Evolutionary conservation across 2,797 vertebrate species (phyloP).

Genomic region (Clarias laeviceps): DNA sequence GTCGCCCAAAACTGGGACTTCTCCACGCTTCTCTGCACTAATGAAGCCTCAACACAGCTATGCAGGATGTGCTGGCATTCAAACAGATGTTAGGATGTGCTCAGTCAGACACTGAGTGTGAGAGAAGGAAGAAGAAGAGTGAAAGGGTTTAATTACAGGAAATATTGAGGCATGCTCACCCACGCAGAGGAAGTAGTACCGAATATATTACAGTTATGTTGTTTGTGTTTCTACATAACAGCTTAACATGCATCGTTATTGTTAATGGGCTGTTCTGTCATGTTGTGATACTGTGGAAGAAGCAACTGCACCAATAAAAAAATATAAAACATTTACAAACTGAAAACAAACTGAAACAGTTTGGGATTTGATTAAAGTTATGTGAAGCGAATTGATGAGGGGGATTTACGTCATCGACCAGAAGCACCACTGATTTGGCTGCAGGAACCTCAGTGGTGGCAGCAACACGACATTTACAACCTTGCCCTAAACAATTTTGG

Average conservation of each 20-base stretch:
- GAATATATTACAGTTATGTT: constrained; percentile 8
- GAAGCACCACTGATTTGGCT: not conserved
- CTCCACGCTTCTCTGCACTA: constrained; percentile 26
- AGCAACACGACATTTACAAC: not conserved
- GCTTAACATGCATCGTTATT: not conserved
- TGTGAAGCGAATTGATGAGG: not conserved
- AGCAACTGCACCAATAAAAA: not conserved
- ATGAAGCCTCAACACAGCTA: constrained; percentile 13
- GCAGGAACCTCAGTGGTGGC: not conserved
- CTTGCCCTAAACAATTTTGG: not conserved
- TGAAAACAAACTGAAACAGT: not conserved
- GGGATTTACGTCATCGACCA: not conserved
- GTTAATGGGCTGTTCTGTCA: not conserved
- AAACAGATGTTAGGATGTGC: constrained; percentile 21
- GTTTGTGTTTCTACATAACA: not conserved
- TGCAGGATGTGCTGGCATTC: not conserved
- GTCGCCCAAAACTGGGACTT: constrained; percentile 19
- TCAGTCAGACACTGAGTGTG: not conserved
- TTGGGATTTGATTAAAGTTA: not conserved
- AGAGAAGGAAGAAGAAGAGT: constrained; percentile 7
- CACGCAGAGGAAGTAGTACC: not conserved
- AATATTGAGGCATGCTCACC: not conserved
- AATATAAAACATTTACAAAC: no score
- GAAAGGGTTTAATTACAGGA: constrained; percentile 25
- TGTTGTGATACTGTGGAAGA: not conserved